Percentiles rank a stretch among this genome's conserved stretches.
Evolutionary conservation across 2,797 vertebrate genomes (phyloP).

Genomic region (Bradypus variegatus): DNA sequence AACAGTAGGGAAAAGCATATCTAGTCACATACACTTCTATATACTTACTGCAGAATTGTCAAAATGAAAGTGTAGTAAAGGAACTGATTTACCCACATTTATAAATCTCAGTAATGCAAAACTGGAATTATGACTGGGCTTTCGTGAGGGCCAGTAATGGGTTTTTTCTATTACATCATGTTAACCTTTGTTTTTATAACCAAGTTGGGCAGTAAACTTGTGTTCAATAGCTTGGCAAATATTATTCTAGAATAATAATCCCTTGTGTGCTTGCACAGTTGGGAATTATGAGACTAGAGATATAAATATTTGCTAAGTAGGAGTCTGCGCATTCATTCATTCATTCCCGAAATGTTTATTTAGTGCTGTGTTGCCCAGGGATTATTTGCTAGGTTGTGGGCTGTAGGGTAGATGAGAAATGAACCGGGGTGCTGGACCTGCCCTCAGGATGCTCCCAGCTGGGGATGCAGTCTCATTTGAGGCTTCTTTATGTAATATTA

Average conservation of each 20-base stretch:
- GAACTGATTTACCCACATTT: neutral
- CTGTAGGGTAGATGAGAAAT: neutral
- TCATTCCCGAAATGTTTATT: neutral
- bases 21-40: neutral
- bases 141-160: neutral
- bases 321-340: neutral
- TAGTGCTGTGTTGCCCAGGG: neutral
- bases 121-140: neutral
- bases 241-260: neutral
- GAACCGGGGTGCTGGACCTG: neutral
- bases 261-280: neutral
- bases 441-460: neutral
- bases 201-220: neutral
- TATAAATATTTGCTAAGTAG: neutral
- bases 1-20: neutral
- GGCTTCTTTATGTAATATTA: neutral
- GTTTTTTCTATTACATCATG: neutral
- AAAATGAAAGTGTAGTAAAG: neutral
- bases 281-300: neutral
- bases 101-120: neutral
- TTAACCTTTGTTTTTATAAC: neutral
- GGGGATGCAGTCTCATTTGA: neutral
- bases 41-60: neutral
- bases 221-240: neutral
- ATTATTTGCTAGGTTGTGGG: no score